Evolutionary conservation across 2,797 vertebrate species (phyloP).

Genomic region (Enteromius argenteus): DNA sequence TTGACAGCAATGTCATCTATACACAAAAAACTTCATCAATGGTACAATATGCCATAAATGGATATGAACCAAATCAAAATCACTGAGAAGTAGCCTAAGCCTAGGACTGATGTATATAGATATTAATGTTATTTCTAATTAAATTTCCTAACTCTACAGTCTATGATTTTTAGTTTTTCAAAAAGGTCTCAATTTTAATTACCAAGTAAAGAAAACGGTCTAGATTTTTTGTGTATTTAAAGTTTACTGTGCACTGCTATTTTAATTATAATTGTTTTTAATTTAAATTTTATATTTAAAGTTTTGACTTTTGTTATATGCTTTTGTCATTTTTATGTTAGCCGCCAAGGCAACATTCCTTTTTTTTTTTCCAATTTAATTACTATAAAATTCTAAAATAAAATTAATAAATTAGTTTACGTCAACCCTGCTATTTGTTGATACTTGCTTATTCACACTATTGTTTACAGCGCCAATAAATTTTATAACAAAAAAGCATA

Average conservation of each 20-base stretch:
- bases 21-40: background rate
- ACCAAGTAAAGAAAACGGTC: no score
- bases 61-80: background rate
- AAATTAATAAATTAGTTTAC: background rate
- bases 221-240: background rate
- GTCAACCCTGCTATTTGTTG: background rate
- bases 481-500: background rate
- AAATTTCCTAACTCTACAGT: no score
- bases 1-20: background rate
- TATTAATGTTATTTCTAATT: background rate
- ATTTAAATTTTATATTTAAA: background rate
- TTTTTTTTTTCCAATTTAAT: background rate
- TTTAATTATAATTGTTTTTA: background rate
- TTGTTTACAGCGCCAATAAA: background rate
- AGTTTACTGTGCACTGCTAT: background rate
- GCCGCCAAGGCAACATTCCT: background rate
- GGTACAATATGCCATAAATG: background rate
- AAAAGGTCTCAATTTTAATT: no score
- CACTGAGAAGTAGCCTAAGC: background rate
- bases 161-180: no score
- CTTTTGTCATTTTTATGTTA: background rate
- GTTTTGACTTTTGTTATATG: background rate
- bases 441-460: background rate
- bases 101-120: background rate
- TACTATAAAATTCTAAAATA: no score